phyloP scores from a whole-genome alignment of 2,797 vertebrate genomes.

The Myripristis jacobus region DNA sequence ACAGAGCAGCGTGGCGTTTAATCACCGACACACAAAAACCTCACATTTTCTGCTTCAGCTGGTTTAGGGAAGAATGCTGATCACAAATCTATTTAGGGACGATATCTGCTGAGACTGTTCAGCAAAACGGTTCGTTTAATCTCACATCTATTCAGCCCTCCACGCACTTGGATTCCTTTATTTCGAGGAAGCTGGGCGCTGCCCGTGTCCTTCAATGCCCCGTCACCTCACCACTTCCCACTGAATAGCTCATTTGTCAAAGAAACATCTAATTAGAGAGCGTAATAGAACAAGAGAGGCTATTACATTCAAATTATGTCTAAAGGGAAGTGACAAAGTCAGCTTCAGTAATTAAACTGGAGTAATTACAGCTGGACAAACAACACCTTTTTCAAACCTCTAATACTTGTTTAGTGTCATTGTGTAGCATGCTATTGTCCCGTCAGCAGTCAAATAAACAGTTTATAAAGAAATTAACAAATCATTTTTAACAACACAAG shows the following conservation, averaged over 20 bases:
- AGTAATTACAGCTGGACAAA: constrained; percentile 28
- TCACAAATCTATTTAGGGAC: constrained; percentile 29
- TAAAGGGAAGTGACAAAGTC: constrained; percentile 23
- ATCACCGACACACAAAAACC: background rate
- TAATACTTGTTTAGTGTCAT: constrained; percentile 18
- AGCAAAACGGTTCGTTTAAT: constrained; percentile 29
- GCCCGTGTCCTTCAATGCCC: constrained; percentile 42
- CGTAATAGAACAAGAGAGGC: constrained; percentile 16
- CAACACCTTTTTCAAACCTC: constrained; percentile 15
- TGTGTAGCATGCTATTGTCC: constrained; percentile 9
- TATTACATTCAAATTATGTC: constrained; percentile 46
- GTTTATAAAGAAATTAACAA: constrained; percentile 13
- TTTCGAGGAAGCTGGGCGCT: constrained; percentile 3
- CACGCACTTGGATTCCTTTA: constrained; percentile 6
- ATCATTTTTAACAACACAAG: constrained; percentile 22
- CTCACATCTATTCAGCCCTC: constrained; percentile 8
- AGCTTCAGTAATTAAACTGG: constrained; percentile 36
- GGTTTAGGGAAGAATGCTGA: constrained; percentile 35
- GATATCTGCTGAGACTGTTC: constrained; percentile 23
- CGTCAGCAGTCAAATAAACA: constrained; percentile 38
- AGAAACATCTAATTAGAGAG: constrained; percentile 53
- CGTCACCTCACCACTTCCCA: constrained; percentile 14
- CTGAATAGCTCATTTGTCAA: constrained; percentile 49
- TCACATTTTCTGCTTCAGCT: constrained; percentile 2
- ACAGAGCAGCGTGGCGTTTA: background rate